These are phyloP conservation scores for Chorisops tibialis DNA, from an alignment of 2,888 invertebrate genomes.

Conservation along the genomic window DNA sequence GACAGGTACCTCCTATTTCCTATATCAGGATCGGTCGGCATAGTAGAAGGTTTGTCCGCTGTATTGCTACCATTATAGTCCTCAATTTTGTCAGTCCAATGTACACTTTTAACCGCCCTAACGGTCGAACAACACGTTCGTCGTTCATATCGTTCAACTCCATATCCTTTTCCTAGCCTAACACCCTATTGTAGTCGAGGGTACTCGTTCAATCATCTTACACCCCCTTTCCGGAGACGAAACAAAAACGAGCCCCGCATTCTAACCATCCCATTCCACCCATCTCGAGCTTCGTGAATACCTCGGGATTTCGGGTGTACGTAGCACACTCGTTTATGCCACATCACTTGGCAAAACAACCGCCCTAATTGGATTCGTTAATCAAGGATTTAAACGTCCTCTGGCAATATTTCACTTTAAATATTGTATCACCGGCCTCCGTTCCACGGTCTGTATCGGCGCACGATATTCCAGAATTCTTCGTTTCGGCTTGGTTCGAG, in stretches of 20 bases:
- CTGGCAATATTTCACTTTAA: constrained; percentile 37
- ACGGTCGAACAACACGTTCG: constrained; percentile 27
- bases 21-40: constrained; percentile 24
- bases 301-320: neutral
- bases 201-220: constrained; percentile 27
- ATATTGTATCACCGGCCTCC: neutral
- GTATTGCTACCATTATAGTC: neutral
- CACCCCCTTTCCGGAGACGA: neutral
- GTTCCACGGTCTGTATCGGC: neutral
- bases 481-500: too few species aligned
- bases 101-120: constrained; percentile 27
- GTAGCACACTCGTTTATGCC: constrained; percentile 33
- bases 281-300: neutral
- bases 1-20: neutral
- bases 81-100: constrained; percentile 15
- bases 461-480: neutral
- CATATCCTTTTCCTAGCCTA: neutral
- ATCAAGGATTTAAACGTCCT: constrained; percentile 42
- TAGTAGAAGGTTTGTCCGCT: constrained; percentile 20
- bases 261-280: neutral
- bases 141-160: too few species aligned
- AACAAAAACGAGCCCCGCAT: neutral
- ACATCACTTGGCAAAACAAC: constrained; percentile 39
- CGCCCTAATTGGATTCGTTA: constrained; percentile 42
- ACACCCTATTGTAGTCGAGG: neutral